Percentiles rank a stretch among this genome's conserved stretches.
phyloP scores from a whole-genome alignment of 2,113 vertebrate species.

The Sebastes fasciatus region DNA sequence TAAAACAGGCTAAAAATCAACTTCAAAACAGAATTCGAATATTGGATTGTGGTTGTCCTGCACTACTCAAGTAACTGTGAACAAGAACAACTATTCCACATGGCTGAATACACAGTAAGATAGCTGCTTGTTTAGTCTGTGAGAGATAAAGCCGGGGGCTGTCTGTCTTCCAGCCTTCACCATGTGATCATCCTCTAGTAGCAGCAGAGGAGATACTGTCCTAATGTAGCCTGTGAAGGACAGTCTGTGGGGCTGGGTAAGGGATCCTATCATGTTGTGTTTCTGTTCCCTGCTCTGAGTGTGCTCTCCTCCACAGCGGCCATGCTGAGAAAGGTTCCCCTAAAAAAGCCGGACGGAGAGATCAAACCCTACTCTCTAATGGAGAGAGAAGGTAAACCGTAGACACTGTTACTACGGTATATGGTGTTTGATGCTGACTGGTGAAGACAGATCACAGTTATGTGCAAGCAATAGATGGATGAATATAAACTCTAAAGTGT shows the following conservation, averaged over 20 bases:
- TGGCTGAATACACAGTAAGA: neutral
- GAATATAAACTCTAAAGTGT: no score
- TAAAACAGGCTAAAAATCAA: neutral
- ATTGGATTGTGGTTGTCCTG: neutral
- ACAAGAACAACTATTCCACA: neutral
- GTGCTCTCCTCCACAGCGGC: slow-evolving; percentile 67
- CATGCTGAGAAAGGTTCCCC: slow-evolving; percentile 84
- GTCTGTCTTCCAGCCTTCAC: neutral
- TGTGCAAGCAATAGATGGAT: neutral
- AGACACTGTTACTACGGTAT: neutral
- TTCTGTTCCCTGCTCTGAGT: slow-evolving; percentile 4
- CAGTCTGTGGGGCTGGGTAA: accelerated
- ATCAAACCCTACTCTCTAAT: slow-evolving; percentile 92
- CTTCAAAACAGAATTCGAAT: neutral
- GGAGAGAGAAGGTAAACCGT: slow-evolving; percentile 89
- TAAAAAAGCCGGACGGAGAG: slow-evolving; percentile 89
- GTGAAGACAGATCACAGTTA: neutral
- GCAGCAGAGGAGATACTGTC: neutral
- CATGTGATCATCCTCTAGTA: neutral
- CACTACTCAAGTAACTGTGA: neutral
- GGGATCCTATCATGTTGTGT: neutral
- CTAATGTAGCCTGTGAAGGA: neutral
- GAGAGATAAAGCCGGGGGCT: neutral
- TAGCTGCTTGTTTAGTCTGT: neutral
- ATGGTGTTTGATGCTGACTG: no score